Evolutionary conservation across 2,888 invertebrate species (phyloP).

Genomic region (Tiliacea citrago): DNA sequence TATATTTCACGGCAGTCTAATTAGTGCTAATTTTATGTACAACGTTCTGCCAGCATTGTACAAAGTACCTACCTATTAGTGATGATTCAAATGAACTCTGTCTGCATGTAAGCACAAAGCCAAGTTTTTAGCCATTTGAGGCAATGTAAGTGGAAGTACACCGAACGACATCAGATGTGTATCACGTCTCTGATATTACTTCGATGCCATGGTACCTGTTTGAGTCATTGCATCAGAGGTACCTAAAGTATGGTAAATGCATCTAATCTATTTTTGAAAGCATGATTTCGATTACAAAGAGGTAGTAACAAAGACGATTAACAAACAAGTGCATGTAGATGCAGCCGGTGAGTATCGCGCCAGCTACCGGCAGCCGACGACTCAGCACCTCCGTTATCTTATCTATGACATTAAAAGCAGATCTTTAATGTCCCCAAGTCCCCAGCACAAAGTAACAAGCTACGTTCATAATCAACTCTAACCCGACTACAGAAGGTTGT

Average conservation of each 20-base stretch:
- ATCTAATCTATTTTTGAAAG: neutral
- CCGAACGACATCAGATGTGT: neutral
- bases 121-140: neutral
- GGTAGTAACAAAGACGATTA: constrained; percentile 13
- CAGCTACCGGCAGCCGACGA: constrained; percentile 47
- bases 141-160: neutral
- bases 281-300: constrained; percentile 1
- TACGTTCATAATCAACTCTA: constrained; percentile 23
- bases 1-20: constrained; percentile 62
- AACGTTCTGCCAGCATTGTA: constrained; percentile 54
- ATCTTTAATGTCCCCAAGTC: constrained; percentile 68
- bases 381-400: constrained; percentile 72
- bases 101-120: neutral
- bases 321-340: constrained; percentile 23
- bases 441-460: constrained; percentile 11
- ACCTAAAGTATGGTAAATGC: neutral
- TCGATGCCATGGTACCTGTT: too few relatives aligned
- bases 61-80: constrained; percentile 56
- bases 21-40: constrained; percentile 71
- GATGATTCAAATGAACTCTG: constrained; percentile 17
- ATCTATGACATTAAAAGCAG: constrained; percentile 78
- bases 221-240: too few relatives aligned
- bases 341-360: constrained; percentile 52
- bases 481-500: constrained; percentile 17
- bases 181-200: too few relatives aligned